Percentiles rank a stretch among this genome's conserved stretches.
Evolutionary conservation across 2,888 invertebrate species (phyloP).

Genomic region (Dione vanillae): DNA sequence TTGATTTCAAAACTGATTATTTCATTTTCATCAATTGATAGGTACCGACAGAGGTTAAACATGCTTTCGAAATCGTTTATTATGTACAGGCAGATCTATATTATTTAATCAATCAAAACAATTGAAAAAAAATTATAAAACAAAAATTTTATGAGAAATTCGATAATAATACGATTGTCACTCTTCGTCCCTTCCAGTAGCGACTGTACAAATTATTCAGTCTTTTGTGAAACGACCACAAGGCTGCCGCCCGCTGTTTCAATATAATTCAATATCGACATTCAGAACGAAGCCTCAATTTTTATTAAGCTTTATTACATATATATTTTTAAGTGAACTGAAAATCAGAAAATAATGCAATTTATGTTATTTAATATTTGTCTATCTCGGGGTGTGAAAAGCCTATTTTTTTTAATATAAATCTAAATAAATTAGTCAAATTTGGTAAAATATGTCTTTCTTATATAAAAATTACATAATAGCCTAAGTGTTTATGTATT

Average conservation of each 20-base stretch:
- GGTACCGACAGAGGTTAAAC: too few relatives aligned
- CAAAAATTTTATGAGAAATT: conserved; percentile 6
- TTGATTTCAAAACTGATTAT: too few relatives aligned
- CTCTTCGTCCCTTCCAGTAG: conserved; percentile 6
- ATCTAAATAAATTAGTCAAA: too few relatives aligned
- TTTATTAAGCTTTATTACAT: neutral
- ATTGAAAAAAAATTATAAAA: neutral
- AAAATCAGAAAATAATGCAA: neutral
- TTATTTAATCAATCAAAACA: too few relatives aligned
- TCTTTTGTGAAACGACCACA: conserved; percentile 4
- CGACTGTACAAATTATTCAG: conserved; percentile 19
- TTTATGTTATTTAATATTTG: neutral
- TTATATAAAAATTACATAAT: too few relatives aligned
- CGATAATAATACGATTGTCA: conserved; percentile 12
- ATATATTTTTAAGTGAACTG: neutral
- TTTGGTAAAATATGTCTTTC: too few relatives aligned
- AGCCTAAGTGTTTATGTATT: too few relatives aligned
- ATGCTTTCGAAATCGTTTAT: too few relatives aligned
- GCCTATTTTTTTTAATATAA: too few relatives aligned
- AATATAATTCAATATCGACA: conserved; percentile 14
- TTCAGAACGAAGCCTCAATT: neutral
- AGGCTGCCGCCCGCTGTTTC: conserved; percentile 5
- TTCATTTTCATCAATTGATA: too few relatives aligned
- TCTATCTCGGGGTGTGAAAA: too few relatives aligned
- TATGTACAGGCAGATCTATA: too few relatives aligned